phyloP scores from a whole-genome alignment of 2,797 vertebrate genomes.

The Delichon dasypus region DNA sequence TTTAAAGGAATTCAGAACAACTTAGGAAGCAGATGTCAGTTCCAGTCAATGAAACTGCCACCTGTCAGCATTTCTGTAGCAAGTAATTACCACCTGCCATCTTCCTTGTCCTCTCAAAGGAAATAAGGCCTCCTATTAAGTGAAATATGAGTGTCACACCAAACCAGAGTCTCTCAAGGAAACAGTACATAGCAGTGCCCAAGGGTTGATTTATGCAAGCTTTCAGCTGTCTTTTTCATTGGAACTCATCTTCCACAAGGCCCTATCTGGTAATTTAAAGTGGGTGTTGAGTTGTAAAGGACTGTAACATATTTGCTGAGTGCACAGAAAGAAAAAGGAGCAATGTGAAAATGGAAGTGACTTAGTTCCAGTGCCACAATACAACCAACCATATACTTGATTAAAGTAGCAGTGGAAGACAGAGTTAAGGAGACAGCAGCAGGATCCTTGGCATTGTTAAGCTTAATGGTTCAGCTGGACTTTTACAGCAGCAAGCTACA shows the following conservation, averaged over 20 bases:
- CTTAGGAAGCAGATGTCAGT: conserved; percentile 23
- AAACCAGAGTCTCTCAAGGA: background rate
- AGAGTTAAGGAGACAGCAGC: background rate
- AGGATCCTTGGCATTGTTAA: background rate
- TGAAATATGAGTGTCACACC: background rate
- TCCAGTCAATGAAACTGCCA: conserved; percentile 46
- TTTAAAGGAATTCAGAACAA: conserved; percentile 48
- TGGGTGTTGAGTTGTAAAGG: background rate
- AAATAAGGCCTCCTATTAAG: conserved; percentile 17
- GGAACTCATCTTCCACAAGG: background rate
- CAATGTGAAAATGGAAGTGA: background rate
- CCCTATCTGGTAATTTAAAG: background rate
- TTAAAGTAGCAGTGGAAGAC: background rate
- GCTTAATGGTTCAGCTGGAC: background rate
- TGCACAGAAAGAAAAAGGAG: background rate
- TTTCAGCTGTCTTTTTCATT: background rate
- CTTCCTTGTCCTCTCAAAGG: background rate
- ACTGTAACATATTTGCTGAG: background rate
- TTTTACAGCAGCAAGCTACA: background rate
- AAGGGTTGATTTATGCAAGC: background rate
- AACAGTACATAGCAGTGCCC: background rate
- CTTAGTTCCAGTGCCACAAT: background rate
- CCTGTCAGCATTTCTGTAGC: conserved; percentile 43
- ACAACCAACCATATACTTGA: background rate
- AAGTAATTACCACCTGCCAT: conserved; percentile 48